Base-by-base conservation (phyloP, 2,797 vertebrate species). In the Hypotaenidia okinawae region DNA sequence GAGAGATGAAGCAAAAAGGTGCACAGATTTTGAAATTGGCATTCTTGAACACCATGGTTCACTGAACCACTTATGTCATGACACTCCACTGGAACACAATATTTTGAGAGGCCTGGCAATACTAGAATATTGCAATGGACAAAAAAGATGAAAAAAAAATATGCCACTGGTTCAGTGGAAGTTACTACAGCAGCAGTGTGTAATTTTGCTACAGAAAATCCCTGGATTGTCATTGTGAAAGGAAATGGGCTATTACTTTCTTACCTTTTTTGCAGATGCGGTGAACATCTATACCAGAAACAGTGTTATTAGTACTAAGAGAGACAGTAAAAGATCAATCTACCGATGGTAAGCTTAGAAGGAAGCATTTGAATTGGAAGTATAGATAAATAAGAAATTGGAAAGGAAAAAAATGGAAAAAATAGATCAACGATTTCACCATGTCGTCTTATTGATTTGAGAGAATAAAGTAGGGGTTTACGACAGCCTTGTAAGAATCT, bases 131-230 rank as follows among this genome's bases (percentile, higher is more conserved):
- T 93, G 23, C 43, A 85, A 23, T 33, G 15, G 47, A 90, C 66
- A 87, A 89, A 81, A 74, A 79, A 10, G 28, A 76, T 84, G 33
- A 87, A 51, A 55, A 81, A 81, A 82, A 87, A 32, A 47, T 11
- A 23, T 69, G 33, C 51, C 51, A 41, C n/a, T 62, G 52, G 17
- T 87, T 77, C 52, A 69, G 0, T 63, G 64, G 55, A 87, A 87
- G 19, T 64, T 85, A 68, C 62, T 62, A 39, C 57, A 84, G 79
- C 13, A 90, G 59, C 69, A 87, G 47, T 18, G 5, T 77, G 79
- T 67, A 76, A 63, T 92, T 90, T 92, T 87, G 28, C 77, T 79
- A 3, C 49, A 67, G 90, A 62, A 94, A 95, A 92, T 95, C 90
- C 83, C 83, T 61, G 77, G n/a, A 84, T 79, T 94, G 21, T 64